Evolutionary conservation across 1,140 invertebrate genomes (phyloP), one percentile per base, ranked within the genome.

Genomic region (Cydia amplana): DNA sequence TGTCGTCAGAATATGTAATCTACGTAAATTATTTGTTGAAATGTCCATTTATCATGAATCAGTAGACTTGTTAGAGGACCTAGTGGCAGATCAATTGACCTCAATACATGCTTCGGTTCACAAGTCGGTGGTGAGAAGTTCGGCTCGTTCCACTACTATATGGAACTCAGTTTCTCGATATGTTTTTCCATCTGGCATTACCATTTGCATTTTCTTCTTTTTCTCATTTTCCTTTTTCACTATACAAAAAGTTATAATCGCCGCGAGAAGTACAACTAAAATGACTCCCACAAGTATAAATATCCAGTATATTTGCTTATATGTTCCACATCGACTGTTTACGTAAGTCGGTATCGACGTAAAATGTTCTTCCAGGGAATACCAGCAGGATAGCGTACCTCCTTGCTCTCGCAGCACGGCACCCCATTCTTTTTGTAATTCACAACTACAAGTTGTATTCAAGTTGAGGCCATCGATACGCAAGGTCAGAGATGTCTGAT

Each of bases 131-230:
- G 96, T 96, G 36, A 97, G 92, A 25, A 97, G 94, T 86, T 97
- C 95, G 10, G 96, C 95, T 84, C 95, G 95, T 93, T 97, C 96
- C 72, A 97, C 95, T 85, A 97, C 95, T 79, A 97, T 96, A 88
- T 97, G 96, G 82, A 97, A 95, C 89, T 97, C 96, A 3, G 96
- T 97, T 90, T 97, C 96, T 83, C 95, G 94, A 88, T 97, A 97
- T 14, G 96, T 95, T 83, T 96, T 94, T 1, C 96, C 95, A 74
- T 97, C 96, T 0, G 96, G 96, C 77, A 97, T 94, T 40, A 97
- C 95, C 87, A 97, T 93, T 87, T 94, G 89, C 82, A 94, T 78
- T 82, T 94, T 92, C 83, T 94, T 89, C 73, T 92, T 93, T 72
- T 93, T 93, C 46, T 84, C 89, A 78, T 84, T 91, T 79, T 87